Evolutionary conservation across 1,140 invertebrate species (phyloP), one percentile per base, ranked within the genome.

Genomic region (Meloidogyne exigua): DNA sequence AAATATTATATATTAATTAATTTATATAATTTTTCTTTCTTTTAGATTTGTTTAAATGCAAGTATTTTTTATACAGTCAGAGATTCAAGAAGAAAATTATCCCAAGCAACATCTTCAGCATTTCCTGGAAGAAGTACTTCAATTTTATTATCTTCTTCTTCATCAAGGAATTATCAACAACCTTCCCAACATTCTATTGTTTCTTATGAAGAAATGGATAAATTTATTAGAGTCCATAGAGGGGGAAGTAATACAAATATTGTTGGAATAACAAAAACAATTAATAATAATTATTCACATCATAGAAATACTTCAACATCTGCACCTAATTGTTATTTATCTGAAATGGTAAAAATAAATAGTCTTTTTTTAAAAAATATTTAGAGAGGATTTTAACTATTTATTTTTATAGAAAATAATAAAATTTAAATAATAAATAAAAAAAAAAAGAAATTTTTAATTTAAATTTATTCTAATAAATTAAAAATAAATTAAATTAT

Each of bases 61-160:
- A 83, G 77, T 39, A 85, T 85, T 49, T 85, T 85, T 74, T 79
- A 79, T 65, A 86, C 82, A 32, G 83, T 85, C 13, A 44, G 26
- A 15, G 81, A 84, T 64, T 84, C 82, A 44, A 72, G 65, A 65
- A 62, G 71, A 21, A 73, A 73, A 32, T 25, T 73, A 32, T 66
- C 25, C 11, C 67, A 44, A 39, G 26, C 78, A 25, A 28, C 78
- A 25, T 42, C 49, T 21, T 57, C 49, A 57, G 13, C 49, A 4
- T 57, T 57, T 57, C 77, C 63, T 25, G 28, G 10, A 36, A 62
- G 71, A 5, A 73, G 71, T n/a, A 65, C 57, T 23, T 64, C 71
- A 15, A 26, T 28, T n/a, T n/a, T 57, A n/a, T 57, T 57, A 57
- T 57, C 49, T n/a, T 57, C 49, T n/a, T 9, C 49, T n/a, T 57